Evolutionary conservation across 2,888 invertebrate species (phyloP), one percentile per base, ranked within the genome.

Genomic region (Biston stratarius): DNA sequence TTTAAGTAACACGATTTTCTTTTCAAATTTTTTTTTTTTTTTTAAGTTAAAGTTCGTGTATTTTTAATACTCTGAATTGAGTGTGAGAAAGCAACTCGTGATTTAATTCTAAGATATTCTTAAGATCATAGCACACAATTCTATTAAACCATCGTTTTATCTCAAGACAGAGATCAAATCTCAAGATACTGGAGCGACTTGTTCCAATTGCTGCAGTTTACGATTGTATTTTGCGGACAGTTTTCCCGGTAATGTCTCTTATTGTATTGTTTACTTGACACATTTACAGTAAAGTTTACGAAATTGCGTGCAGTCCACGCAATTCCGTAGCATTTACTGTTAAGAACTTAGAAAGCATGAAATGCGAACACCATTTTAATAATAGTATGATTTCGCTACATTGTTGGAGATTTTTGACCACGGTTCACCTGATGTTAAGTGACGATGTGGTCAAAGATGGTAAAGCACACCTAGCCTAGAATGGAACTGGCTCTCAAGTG

Each of bases 201-300:
- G 44, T 59, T 67, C 44, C 63, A 44, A 63, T 56, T 55, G 34
- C 62, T 34, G 34, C 3, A 24, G 1, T 24, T 24, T 24, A 24
- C 24, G 24, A 24, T 24, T 1, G 24, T 12, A 42, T 36, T 14
- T 56, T 34, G 48, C 48, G 38, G 62, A 47, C 61, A 53, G 52
- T 38, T 49, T 42, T 14, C 48, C 40, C 40, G 61, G 12, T 48
- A 40, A 12, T 14, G 63, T 12, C 49, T 44, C 44, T 49, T 63
- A 57, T 51, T 15, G 45, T 34, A 58, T 64, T 64, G 64, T 64
- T 49, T 47, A n/a, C 38, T 45, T 57, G 64, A 58, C 64, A 56
- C 42, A 14, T 58, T 57, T 58, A 64, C 51, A 51, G 52, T 64
- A 42, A 63, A 56, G 47, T 42, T 55, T n/a, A 55, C 55, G 42